Conservation (phyloP, 2,113 vertebrate species). For the Sceloporus tristichus region DNA sequence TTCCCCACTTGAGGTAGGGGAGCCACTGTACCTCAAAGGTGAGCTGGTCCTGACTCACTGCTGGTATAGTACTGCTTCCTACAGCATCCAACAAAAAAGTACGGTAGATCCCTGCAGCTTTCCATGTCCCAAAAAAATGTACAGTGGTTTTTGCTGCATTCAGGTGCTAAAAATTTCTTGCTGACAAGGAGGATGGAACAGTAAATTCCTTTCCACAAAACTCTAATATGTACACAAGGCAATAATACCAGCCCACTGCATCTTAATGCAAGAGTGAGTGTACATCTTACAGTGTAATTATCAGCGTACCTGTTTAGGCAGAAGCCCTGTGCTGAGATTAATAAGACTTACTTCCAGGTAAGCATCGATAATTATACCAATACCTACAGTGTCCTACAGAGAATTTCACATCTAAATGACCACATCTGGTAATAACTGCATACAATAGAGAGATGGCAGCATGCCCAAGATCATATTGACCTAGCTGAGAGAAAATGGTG, state of each 20-base stretch:
- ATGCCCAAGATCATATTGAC: not conserved
- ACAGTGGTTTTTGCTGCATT: not conserved
- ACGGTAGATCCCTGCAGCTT: not conserved
- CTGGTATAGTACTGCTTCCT: not conserved
- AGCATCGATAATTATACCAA: too few species aligned
- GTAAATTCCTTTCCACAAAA: too few species aligned
- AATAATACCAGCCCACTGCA: too few species aligned
- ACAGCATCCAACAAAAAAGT: not conserved
- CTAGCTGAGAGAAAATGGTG: not conserved
- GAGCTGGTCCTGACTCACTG: not conserved
- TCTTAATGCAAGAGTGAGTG: too few species aligned
- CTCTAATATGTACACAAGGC: too few species aligned
- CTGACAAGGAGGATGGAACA: too few species aligned
- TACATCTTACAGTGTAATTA: too few species aligned
- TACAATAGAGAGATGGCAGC: not conserved
- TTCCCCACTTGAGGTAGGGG: too few species aligned
- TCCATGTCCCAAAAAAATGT: not conserved
- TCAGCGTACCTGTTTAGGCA: too few species aligned
- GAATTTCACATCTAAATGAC: not conserved
- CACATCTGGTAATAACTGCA: not conserved
- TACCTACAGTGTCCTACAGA: too few species aligned
- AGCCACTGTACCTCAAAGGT: too few species aligned
- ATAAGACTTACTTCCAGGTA: not conserved
- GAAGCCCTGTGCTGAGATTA: not conserved
- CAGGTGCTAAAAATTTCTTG: not conserved